These are phyloP conservation scores for Cylas formicarius DNA, from an alignment of 1,140 invertebrate genomes.

Conservation along the genomic window DNA sequence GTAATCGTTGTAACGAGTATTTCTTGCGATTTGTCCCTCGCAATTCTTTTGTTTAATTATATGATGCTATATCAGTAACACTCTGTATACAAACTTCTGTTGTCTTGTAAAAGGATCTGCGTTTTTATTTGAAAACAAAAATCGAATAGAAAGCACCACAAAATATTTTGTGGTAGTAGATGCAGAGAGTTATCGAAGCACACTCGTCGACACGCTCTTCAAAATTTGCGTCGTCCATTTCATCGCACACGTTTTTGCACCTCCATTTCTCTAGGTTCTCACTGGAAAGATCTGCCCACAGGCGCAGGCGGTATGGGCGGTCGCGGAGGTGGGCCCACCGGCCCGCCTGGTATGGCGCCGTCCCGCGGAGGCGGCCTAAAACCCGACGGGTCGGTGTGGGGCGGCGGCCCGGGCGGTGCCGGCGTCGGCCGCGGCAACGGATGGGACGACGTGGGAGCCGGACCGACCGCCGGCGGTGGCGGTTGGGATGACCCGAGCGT, in stretches of 20 bases:
- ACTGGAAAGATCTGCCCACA: slow-evolving; percentile 69
- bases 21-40: no score
- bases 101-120: no score
- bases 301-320: slow-evolving; percentile 41
- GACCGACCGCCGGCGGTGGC: slow-evolving; percentile 47
- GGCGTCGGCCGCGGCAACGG: slow-evolving; percentile 55
- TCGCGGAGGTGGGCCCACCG: slow-evolving; percentile 29
- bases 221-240: background rate
- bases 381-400: slow-evolving; percentile 49
- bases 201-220: no score
- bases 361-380: slow-evolving; percentile 39
- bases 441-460: slow-evolving; percentile 52
- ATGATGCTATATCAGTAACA: no score
- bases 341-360: slow-evolving; percentile 41
- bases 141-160: no score
- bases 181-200: no score
- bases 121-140: no score
- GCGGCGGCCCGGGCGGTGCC: slow-evolving; percentile 50
- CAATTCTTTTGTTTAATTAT: no score
- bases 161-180: no score
- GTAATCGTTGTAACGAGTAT: no score
- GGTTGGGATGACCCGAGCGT: slow-evolving; percentile 59
- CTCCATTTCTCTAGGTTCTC: slow-evolving; percentile 43
- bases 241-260: slow-evolving; percentile 3
- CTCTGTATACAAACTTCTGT: no score